These are phyloP conservation scores for Cyclophora punctaria DNA, from an alignment of 2,888 invertebrate genomes.

Conservation along the genomic window DNA sequence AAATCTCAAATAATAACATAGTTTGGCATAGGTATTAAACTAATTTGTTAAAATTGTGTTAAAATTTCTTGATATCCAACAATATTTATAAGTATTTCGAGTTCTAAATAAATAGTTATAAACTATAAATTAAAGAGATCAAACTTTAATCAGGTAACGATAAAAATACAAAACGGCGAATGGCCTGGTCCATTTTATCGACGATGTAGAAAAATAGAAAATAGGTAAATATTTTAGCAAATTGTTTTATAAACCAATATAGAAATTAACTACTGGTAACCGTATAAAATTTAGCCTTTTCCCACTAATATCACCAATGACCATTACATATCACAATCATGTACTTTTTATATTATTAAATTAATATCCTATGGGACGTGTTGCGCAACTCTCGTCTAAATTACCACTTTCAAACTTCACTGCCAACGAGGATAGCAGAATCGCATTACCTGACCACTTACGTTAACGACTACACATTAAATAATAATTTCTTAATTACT, in stretches of 20 bases:
- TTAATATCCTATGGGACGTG: constrained; percentile 3
- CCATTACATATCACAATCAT: constrained; percentile 41
- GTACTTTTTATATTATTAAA: constrained; percentile 9
- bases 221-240: constrained; percentile 13
- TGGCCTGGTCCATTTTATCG: constrained; percentile 8
- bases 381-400: too few species aligned
- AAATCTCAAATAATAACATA: constrained; percentile 64
- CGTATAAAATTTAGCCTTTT: constrained; percentile 32
- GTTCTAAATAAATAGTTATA: constrained; percentile 49
- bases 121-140: constrained; percentile 66
- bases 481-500: background rate
- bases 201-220: constrained; percentile 15
- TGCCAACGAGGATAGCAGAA: too few species aligned
- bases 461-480: too few species aligned
- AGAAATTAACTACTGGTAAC: constrained; percentile 25
- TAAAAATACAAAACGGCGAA: constrained; percentile 9
- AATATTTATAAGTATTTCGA: constrained; percentile 33
- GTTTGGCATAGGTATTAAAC: constrained; percentile 51
- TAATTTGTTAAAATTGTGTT: constrained; percentile 27
- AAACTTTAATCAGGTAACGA: constrained; percentile 70
- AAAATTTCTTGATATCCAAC: constrained; percentile 41
- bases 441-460: too few species aligned
- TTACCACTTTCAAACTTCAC: too few species aligned
- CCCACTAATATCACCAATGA: constrained; percentile 51
- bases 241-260: constrained; percentile 24